Percentiles rank a stretch among this genome's conserved stretches.
phyloP scores from a whole-genome alignment of 2,888 invertebrate genomes.

The Tachystola acroxantha region DNA sequence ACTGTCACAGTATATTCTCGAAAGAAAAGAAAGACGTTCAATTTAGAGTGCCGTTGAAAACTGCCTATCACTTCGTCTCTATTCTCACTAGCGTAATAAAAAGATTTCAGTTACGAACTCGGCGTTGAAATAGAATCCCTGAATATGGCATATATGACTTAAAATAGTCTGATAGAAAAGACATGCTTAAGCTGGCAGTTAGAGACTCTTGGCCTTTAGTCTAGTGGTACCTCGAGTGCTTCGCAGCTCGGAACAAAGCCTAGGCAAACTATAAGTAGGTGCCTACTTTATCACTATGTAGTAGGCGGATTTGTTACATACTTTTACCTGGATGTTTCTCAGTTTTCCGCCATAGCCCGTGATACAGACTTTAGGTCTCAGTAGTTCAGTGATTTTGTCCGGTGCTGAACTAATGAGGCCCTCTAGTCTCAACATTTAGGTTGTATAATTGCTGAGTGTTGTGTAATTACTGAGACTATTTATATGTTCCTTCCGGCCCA shows the following conservation, averaged over 20 bases:
- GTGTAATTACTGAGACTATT: too few relatives aligned
- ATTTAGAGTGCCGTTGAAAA: constrained; percentile 8
- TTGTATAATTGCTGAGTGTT: too few relatives aligned
- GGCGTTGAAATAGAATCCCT: not conserved
- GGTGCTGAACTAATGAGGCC: too few relatives aligned
- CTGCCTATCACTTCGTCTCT: constrained; percentile 7
- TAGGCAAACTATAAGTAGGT: constrained; percentile 2
- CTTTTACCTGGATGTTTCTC: too few relatives aligned
- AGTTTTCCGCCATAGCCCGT: too few relatives aligned
- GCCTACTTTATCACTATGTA: too few relatives aligned
- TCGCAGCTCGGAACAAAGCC: constrained; percentile 10
- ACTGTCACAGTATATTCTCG: too few relatives aligned
- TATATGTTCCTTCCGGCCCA: too few relatives aligned
- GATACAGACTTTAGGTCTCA: too few relatives aligned
- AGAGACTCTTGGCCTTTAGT: constrained; percentile 10
- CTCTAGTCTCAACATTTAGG: too few relatives aligned
- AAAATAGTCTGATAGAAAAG: not conserved
- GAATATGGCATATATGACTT: not conserved
- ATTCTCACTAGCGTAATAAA: constrained; percentile 9
- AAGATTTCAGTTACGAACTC: not conserved
- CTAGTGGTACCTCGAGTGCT: constrained; percentile 7
- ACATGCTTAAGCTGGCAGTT: constrained; percentile 12
- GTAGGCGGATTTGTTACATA: too few relatives aligned
- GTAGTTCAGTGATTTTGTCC: too few relatives aligned
- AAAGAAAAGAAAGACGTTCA: constrained; percentile 7